A percentile compares a stretch with the other conserved stretches of the same genome.
Conservation (phyloP, 2,113 vertebrate species). For the Odocoileus hemionus region DNA sequence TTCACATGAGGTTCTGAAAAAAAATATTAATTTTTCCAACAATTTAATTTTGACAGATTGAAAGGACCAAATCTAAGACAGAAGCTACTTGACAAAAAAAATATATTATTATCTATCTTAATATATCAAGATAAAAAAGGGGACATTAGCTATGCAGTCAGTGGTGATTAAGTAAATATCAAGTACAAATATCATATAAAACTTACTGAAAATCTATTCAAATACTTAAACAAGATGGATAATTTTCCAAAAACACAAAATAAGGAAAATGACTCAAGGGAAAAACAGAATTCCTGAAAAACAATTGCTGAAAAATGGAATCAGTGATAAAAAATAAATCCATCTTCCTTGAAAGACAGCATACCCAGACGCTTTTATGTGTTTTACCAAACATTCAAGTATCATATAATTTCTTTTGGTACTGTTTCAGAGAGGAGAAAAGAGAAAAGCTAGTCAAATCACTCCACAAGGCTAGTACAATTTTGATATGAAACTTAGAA, state of each 20-base stretch:
- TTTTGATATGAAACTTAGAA: neutral
- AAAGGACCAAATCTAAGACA: slow-evolving; percentile 9
- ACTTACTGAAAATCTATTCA: slow-evolving; percentile 23
- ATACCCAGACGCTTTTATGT: neutral
- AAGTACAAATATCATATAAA: neutral
- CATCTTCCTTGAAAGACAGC: neutral
- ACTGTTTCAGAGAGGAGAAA: neutral
- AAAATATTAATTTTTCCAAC: neutral
- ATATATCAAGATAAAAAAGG: neutral
- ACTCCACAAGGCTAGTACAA: neutral
- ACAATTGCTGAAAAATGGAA: neutral
- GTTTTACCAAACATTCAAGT: slow-evolving; percentile 20
- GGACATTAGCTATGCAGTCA: neutral
- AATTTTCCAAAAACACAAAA: slow-evolving; percentile 33
- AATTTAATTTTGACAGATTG: slow-evolving; percentile 11
- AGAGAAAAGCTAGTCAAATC: slow-evolving; percentile 5
- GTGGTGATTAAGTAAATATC: neutral
- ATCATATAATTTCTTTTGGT: neutral
- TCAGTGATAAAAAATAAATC: neutral
- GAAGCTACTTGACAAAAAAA: neutral
- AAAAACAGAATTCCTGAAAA: neutral
- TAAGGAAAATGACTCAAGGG: neutral
- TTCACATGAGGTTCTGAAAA: neutral
- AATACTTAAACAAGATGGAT: neutral
- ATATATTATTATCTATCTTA: neutral